Evolutionary conservation across 1,140 invertebrate genomes (phyloP), one percentile per base, ranked within the genome.

Genomic region (Bombus confusus): DNA sequence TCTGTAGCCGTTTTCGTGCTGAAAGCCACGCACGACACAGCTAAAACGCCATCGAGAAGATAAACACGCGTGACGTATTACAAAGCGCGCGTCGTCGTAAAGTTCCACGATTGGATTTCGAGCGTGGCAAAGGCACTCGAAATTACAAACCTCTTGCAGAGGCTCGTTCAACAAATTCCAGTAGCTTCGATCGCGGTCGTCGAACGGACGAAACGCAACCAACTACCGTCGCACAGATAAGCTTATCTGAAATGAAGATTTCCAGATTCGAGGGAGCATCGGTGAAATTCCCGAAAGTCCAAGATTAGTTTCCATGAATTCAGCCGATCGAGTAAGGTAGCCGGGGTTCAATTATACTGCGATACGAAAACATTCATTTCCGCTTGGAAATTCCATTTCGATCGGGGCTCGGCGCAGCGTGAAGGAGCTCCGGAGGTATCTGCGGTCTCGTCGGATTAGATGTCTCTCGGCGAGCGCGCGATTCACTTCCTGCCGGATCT

Each of bases 401-500:
- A 82, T 74, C 41, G 74, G 25, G 10, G 28, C 39, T 43, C 13
- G 57, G n/a, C 18, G 52, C 39, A 43, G n/a, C 47, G 57, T 28
- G 39, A 39, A 15, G 28, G 34, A n/a, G 52, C 1, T 2, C 39
- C 47, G 47, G 47, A 71, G 31, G 66, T 22, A 15, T 22, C 18
- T 68, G 62, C 62, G 37, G 72, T 83, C 22, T 76, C 74, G 37
- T 28, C 77, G 86, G 81, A 87, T 88, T 87, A 87, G 86, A 87
- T 78, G 52, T 87, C 66, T 74, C 71, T 28, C 69, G 57, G 71
- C 22, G 37, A 64, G 28, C 13, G 71, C 52, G n/a, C 64, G 59
- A 62, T 62, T 12, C 52, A 47, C 59, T 84, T 52, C 82, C 72
- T 71, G 47, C 88, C 73, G 69, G 83, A 88, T 89, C 83, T 86